Conservation (phyloP, 2,113 vertebrate species). For the Phocoena sinus region DNA sequence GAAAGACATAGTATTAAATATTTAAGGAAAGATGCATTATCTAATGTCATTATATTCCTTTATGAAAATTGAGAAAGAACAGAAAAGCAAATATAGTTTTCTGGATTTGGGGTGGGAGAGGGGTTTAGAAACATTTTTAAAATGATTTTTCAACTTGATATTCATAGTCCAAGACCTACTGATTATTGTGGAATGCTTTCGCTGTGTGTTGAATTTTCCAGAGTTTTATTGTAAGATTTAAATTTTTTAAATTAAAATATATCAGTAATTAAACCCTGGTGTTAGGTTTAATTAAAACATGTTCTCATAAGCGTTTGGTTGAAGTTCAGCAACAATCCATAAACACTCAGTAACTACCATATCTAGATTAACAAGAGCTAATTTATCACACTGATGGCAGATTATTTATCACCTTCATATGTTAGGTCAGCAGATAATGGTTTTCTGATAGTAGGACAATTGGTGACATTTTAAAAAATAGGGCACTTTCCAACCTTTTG, state of each 20-base stretch:
- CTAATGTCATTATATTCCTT: neutral
- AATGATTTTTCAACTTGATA: neutral
- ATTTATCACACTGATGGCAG: neutral
- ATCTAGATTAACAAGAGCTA: neutral
- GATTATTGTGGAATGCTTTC: neutral
- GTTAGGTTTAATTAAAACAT: neutral
- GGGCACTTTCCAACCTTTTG: neutral
- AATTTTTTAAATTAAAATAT: neutral
- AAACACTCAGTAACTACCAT: neutral
- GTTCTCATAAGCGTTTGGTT: neutral
- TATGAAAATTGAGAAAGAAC: neutral
- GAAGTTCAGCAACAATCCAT: neutral
- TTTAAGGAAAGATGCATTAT: neutral
- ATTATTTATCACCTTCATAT: neutral
- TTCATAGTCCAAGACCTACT: neutral
- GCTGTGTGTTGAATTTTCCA: neutral
- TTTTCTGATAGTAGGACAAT: neutral
- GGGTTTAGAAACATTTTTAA: neutral
- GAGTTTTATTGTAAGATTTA: neutral
- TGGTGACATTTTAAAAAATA: neutral
- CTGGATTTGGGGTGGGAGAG: neutral
- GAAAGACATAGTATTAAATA: constrained; percentile 6
- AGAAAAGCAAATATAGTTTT: neutral
- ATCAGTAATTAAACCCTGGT: neutral
- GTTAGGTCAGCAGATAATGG: neutral